phyloP scores from a whole-genome alignment of 2,888 invertebrate species.

The Mechanitis messenoides region DNA sequence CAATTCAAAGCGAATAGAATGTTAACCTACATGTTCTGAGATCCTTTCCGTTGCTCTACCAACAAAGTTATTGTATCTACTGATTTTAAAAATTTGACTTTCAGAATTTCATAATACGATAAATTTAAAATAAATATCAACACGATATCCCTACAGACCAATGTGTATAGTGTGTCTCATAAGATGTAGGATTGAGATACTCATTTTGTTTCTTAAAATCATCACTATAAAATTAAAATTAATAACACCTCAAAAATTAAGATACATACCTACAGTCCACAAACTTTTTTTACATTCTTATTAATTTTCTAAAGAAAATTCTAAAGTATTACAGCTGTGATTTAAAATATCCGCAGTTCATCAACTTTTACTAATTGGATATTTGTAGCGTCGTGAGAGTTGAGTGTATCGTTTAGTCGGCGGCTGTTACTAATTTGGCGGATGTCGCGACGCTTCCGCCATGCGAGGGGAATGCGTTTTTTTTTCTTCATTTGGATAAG shows the following conservation, averaged over 20 bases:
- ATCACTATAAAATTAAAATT: no score
- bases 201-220: no score
- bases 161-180: no score
- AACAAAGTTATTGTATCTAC: neutral
- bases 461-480: slow-evolving; percentile 25
- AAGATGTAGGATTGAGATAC: no score
- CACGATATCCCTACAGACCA: no score
- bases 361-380: slow-evolving; percentile 34
- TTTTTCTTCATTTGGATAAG: slow-evolving; percentile 24
- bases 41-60: neutral
- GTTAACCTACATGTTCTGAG: no score
- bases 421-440: slow-evolving; percentile 47
- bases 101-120: no score
- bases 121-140: no score
- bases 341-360: slow-evolving; percentile 17
- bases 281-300: no score
- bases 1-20: no score
- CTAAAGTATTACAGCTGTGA: slow-evolving; percentile 11
- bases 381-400: slow-evolving; percentile 31
- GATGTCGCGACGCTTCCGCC: slow-evolving; percentile 43
- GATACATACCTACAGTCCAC: no score
- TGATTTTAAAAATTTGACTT: neutral
- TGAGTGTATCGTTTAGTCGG: slow-evolving; percentile 28
- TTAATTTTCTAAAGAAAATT: neutral
- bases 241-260: no score